These are phyloP conservation scores for Chaetodon trifascialis DNA, from an alignment of 2,113 vertebrate species.

Conservation along the genomic window DNA sequence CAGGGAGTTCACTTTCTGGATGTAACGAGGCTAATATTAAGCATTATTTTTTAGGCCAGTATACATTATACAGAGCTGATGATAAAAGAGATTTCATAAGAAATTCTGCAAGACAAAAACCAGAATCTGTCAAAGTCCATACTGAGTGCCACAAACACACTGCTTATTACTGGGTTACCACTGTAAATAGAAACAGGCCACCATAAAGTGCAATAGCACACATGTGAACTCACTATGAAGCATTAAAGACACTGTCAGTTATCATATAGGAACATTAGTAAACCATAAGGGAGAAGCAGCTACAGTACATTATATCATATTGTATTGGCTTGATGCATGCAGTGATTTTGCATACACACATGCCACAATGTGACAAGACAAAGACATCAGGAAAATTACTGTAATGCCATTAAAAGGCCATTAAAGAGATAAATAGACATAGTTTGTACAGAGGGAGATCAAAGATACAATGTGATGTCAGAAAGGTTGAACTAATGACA, in stretches of 20 bases:
- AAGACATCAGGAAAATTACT: background rate
- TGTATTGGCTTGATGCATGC: background rate
- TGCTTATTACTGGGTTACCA: constrained; percentile 51
- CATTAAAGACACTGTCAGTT: constrained; percentile 26
- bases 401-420: background rate
- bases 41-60: constrained; percentile 15
- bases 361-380: background rate
- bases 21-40: constrained; percentile 14
- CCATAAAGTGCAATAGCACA: constrained; percentile 37
- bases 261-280: constrained; percentile 20
- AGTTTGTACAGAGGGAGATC: background rate
- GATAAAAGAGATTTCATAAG: constrained; percentile 16
- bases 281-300: constrained; percentile 27
- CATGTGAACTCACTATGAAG: constrained; percentile 28
- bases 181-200: constrained; percentile 58
- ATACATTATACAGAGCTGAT: constrained; percentile 16
- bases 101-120: constrained; percentile 38
- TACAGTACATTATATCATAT: background rate
- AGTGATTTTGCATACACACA: too few relatives aligned
- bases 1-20: background rate
- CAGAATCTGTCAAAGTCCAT: constrained; percentile 35
- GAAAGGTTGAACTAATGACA: too few relatives aligned
- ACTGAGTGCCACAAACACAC: constrained; percentile 36
- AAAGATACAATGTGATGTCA: background rate
- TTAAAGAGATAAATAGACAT: too few relatives aligned